phyloP scores from a whole-genome alignment of 2,888 invertebrate species.

The Drosophila engyochracea region DNA sequence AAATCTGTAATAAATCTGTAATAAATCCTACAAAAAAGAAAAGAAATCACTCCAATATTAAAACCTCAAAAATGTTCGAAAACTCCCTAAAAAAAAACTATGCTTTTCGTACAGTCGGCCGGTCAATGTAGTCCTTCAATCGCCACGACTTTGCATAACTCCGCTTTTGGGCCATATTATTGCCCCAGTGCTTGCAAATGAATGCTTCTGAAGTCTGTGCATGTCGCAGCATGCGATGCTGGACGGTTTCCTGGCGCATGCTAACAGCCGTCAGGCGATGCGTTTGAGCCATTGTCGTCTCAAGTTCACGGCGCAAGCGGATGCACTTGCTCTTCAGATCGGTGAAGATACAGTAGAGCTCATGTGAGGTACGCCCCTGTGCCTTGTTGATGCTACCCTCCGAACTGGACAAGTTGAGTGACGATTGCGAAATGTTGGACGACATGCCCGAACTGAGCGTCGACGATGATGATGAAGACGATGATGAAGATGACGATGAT shows the following conservation, averaged over 20 bases:
- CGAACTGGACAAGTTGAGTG: conserved; percentile 20
- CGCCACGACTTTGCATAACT: conserved; percentile 14
- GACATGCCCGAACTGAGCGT: conserved; percentile 1
- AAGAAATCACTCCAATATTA: not conserved
- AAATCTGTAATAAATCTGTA: not conserved
- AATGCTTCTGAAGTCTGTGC: conserved; percentile 26
- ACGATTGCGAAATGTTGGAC: conserved; percentile 16
- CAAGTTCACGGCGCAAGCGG: conserved; percentile 58
- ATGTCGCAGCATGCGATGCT: conserved; percentile 46
- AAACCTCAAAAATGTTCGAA: conserved; percentile 4
- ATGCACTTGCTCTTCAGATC: conserved; percentile 63
- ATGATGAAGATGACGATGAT: not conserved
- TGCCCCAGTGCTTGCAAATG: conserved; percentile 43
- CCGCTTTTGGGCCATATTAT: conserved; percentile 1
- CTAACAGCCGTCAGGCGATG: conserved; percentile 43
- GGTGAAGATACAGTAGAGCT: conserved; percentile 47
- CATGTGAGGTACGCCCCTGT: conserved; percentile 48
- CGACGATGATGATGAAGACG: not conserved
- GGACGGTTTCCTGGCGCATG: conserved; percentile 38
- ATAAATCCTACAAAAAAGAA: not conserved
- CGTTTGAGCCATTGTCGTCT: conserved; percentile 37
- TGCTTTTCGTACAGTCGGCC: conserved; percentile 12
- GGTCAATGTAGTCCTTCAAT: conserved; percentile 16
- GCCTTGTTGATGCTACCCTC: conserved; percentile 10
- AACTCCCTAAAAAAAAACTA: not conserved